These are phyloP conservation scores for Diceros bicornis DNA, from an alignment of 2,797 vertebrate genomes.

Conservation along the genomic window DNA sequence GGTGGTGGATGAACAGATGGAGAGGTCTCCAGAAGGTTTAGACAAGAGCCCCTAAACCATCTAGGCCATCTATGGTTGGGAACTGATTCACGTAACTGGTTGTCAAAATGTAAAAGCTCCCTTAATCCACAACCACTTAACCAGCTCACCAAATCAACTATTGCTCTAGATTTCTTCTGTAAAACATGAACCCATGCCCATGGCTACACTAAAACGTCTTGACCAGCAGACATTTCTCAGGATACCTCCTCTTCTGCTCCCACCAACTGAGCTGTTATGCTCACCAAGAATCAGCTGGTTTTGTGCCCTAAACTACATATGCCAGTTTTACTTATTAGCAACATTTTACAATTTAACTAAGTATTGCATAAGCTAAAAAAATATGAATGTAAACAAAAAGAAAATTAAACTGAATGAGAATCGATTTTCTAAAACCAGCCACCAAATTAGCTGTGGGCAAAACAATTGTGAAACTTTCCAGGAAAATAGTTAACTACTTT, in stretches of 20 bases:
- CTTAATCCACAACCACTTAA: background rate
- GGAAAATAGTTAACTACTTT: background rate
- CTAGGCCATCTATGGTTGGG: background rate
- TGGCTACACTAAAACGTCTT: background rate
- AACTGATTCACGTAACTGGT: background rate
- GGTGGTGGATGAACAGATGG: no score
- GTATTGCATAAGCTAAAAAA: background rate
- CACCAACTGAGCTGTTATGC: background rate
- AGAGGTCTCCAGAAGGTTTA: background rate
- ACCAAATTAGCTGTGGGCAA: background rate
- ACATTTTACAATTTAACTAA: background rate
- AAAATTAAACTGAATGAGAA: slow-evolving; percentile 44
- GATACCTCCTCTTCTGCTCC: background rate
- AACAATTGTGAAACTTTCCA: background rate
- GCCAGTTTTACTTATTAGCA: background rate
- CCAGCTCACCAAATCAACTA: background rate
- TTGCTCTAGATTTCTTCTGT: background rate
- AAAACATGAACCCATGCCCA: background rate
- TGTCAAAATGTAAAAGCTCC: background rate
- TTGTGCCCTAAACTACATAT: background rate
- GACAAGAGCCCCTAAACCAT: background rate
- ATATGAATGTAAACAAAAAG: background rate
- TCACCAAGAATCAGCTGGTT: background rate
- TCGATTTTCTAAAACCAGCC: background rate
- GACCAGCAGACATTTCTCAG: rapidly evolving